Percentiles rank a stretch among this genome's conserved stretches.
These are phyloP conservation scores for Rhodophaea formosa DNA, from an alignment of 2,888 invertebrate genomes.

Conservation along the genomic window DNA sequence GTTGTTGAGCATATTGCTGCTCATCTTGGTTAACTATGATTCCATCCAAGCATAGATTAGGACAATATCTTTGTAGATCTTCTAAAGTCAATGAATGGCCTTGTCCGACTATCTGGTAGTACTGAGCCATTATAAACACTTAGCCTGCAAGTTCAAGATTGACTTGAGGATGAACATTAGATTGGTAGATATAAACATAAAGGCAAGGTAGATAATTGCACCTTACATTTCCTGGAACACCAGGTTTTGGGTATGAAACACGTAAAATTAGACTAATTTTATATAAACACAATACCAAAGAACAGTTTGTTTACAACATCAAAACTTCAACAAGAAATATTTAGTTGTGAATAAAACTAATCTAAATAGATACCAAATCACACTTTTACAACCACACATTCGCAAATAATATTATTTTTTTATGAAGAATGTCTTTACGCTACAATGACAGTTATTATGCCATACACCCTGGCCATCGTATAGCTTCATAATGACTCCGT, in stretches of 20 bases:
- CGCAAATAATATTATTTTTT: neutral
- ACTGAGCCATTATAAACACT: slow-evolving; percentile 84
- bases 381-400: neutral
- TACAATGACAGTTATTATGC: slow-evolving; percentile 61
- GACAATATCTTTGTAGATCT: slow-evolving; percentile 83
- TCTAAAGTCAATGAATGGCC: slow-evolving; percentile 78
- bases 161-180: neutral
- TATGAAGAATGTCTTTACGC: slow-evolving; percentile 32
- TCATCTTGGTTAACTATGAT: slow-evolving; percentile 76
- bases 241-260: neutral
- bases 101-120: slow-evolving; percentile 84
- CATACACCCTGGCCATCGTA: slow-evolving; percentile 58
- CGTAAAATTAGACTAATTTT: neutral
- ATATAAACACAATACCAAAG: neutral
- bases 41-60: slow-evolving; percentile 80
- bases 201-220: neutral
- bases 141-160: slow-evolving; percentile 51
- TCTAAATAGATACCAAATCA: neutral
- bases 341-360: neutral
- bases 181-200: neutral
- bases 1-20: slow-evolving; percentile 74
- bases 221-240: neutral
- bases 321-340: slow-evolving; percentile 23
- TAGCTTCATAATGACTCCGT: slow-evolving; percentile 59
- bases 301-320: slow-evolving; percentile 42